Evolutionary conservation across 2,888 invertebrate genomes (phyloP), one percentile per base, ranked within the genome.

Genomic region (Seira ritae): DNA sequence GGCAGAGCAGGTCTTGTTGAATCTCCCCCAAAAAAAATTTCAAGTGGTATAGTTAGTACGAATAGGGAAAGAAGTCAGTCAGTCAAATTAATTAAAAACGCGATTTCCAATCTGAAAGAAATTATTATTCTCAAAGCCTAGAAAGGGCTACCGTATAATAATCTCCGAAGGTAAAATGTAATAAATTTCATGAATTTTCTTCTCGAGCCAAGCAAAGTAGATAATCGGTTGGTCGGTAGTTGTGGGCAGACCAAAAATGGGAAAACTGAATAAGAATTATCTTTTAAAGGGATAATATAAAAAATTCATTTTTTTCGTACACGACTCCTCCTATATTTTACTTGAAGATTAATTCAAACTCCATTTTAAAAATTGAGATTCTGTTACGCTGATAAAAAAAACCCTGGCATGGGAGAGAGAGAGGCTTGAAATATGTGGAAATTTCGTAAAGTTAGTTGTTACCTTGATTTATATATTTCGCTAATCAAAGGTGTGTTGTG

Each of bases 51-150:
- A 31, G 31, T 31, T 31, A 31, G 31, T 31, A 31, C 31, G 31
- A 31, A 31, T 31, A 31, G 71, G 37, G 74, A 19, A 60, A 80
- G 69, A 74, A 80, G 80, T 74, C 80, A 74, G 70, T 80, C 73
- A 73, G 66, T 79, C 79, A 79, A 79, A 79, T 79, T 79, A 79
- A 79, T 79, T 79, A 79, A 73, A 79, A 79, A 79, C 60, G 74
- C 74, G 74, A 80, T 80, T 80, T 74, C 65, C 74, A 69, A 80
- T 74, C 80, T 79, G 42, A 73, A 72, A 71, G 31, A 31, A 80
- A 80, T 80, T 80, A 80, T 73, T 73, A 80, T 80, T 74, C 80
- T 31, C 31, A 8, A 80, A 60, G 68, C 65, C 74, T 74, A 69
- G 65, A 74, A 80, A 73, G 8, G 74, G 80, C 80, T 80, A 80